phyloP scores from a whole-genome alignment of 2,888 invertebrate species.

The Elmis aenea region DNA sequence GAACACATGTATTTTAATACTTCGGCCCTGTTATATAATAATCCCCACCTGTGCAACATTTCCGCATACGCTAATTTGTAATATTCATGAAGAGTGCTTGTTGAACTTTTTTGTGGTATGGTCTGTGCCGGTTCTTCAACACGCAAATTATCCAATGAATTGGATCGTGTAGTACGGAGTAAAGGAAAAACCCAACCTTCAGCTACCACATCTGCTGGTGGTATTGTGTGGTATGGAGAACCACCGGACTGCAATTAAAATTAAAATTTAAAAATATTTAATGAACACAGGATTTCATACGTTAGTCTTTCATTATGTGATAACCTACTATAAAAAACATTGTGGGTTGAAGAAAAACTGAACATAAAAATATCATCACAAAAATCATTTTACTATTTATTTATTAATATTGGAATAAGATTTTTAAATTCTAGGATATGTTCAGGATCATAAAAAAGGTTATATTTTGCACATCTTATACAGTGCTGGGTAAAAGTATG shows the following conservation, averaged over 20 bases:
- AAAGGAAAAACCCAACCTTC: constrained; percentile 74
- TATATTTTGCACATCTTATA: no score
- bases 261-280: no score
- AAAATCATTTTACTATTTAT: no score
- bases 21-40: constrained; percentile 46
- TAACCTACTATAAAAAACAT: no score
- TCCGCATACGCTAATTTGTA: constrained; percentile 87
- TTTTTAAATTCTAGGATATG: no score
- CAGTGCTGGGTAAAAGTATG: no score
- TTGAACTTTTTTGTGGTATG: constrained; percentile 30
- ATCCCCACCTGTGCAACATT: constrained; percentile 62
- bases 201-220: constrained; percentile 68
- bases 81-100: constrained; percentile 65
- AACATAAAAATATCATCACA: no score
- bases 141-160: constrained; percentile 71
- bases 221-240: constrained; percentile 88
- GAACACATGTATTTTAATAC: constrained; percentile 60
- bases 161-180: constrained; percentile 62
- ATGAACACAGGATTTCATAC: neutral
- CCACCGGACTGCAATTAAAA: constrained; percentile 59
- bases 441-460: no score
- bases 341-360: no score
- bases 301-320: no score
- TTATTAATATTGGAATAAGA: no score
- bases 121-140: constrained; percentile 42